Percentiles rank a stretch among this genome's conserved stretches.
phyloP scores from a whole-genome alignment of 1,140 invertebrate species.

The Apis mellifera region DNA sequence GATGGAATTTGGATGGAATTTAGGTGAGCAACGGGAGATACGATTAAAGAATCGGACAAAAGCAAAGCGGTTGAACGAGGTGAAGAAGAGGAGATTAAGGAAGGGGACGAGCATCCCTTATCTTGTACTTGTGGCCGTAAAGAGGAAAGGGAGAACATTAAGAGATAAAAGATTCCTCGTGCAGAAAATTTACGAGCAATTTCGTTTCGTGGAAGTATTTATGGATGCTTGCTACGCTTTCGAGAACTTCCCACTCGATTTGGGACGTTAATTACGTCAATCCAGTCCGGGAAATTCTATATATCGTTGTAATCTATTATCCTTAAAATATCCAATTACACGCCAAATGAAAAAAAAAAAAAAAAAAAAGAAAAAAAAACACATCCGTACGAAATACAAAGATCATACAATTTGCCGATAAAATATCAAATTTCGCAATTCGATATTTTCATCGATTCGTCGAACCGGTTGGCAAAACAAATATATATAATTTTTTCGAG shows the following conservation, averaged over 20 bases:
- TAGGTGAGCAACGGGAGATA: background rate
- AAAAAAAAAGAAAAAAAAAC: too few species aligned
- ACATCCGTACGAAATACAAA: background rate
- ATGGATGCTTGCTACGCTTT: constrained; percentile 13
- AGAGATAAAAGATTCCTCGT: constrained; percentile 64
- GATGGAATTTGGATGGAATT: background rate
- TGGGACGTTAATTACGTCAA: background rate
- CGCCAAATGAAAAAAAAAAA: background rate
- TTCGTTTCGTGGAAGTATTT: constrained; percentile 41
- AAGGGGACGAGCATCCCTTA: constrained; percentile 53
- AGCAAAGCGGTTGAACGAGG: constrained; percentile 10
- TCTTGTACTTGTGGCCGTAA: constrained; percentile 41
- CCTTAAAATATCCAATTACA: background rate
- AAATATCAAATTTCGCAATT: background rate
- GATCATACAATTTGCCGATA: background rate
- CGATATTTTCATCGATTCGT: background rate
- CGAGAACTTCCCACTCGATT: background rate
- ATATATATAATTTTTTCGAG: background rate
- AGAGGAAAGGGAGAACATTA: constrained; percentile 50
- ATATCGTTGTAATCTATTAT: background rate
- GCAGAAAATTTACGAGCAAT: constrained; percentile 63
- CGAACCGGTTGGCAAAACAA: background rate
- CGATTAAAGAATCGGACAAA: constrained; percentile 16
- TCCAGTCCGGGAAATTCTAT: background rate
- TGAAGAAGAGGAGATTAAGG: constrained; percentile 54